A percentile compares a stretch with the other conserved stretches of the same genome.
These are phyloP conservation scores for Platygyra sinensis DNA, from an alignment of 64 coral and sea anemone species.

Conservation along the genomic window DNA sequence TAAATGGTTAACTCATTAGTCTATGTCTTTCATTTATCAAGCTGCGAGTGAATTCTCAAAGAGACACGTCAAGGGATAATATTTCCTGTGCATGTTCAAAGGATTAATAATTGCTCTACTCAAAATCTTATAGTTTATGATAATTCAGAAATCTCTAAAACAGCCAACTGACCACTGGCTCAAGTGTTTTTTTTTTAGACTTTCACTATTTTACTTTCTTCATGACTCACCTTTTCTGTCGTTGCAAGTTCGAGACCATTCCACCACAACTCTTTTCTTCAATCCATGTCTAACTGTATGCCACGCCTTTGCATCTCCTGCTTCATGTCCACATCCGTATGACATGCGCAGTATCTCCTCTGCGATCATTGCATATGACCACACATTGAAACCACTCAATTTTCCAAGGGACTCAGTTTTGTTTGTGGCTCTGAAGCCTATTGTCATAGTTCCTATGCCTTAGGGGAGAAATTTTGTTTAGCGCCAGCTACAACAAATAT, in stretches of 20 bases:
- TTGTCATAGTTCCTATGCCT: neutral
- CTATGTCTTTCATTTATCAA: too few relatives aligned
- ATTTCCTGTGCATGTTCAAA: too few relatives aligned
- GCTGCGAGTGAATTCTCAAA: too few relatives aligned
- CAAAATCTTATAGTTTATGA: too few relatives aligned
- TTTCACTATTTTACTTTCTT: too few relatives aligned
- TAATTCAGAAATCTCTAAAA: too few relatives aligned
- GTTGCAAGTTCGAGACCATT: neutral
- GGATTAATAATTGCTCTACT: too few relatives aligned
- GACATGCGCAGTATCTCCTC: slow-evolving; percentile 9
- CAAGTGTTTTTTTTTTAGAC: too few relatives aligned
- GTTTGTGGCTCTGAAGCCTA: neutral
- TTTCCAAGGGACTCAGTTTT: neutral
- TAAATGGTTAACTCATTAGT: too few relatives aligned
- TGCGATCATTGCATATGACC: neutral
- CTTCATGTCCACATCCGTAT: neutral
- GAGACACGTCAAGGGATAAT: too few relatives aligned
- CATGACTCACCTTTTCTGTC: neutral
- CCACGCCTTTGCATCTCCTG: neutral
- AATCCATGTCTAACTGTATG: neutral
- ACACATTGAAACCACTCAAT: neutral
- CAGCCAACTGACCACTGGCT: too few relatives aligned
- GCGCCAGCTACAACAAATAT: neutral
- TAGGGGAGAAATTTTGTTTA: neutral
- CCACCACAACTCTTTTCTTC: neutral